Base-by-base conservation (phyloP, 2,797 vertebrate species). In the Morelia viridis region DNA sequence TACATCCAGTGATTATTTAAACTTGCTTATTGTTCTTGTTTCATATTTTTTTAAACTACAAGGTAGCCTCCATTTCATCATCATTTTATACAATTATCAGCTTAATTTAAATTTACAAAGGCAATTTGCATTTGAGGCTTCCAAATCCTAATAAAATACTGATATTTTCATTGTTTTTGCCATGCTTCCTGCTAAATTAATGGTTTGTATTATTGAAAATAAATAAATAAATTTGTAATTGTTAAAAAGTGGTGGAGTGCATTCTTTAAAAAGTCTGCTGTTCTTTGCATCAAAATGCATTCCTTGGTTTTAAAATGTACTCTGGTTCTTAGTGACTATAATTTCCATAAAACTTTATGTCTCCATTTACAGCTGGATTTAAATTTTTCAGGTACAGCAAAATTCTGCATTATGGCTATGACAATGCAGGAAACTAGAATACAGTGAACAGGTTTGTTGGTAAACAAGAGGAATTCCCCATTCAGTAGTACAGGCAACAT, bases 401-500 rank as follows among this genome's bases (percentile, higher is more conserved):
- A 88, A 94, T 93, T 93, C 91, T 68, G 84, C 58, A 89, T 87
- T 92, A 94, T 91, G 58, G 90, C 95, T 83, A 96, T 89, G 0
- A 0, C 1, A 60, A 96, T 0, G n/a, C 90, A 94, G 94, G 94
- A 94, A 95, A 96, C 93, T 94, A 95, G 96, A 94, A 94, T 93
- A 96, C 88, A 89, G 84, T 68, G 91, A 88, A 93, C 89, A 94
- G 93, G 94, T 96, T 92, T 60, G 97, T 96, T 97, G 96, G 96
- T 97, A 96, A 97, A 96, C 94, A 93, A 96, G 96, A 96, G 93
- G 90, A 95, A 87, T 86, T 96, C 94, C 92, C 95, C 96, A 96
- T 92, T 98, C 97, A 97, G 97, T 97, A 98, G 97, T 97, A 97
- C 95, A 95, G 96, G 96, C 94, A 93, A 92, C 91, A 86, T 93